phyloP scores from a whole-genome alignment of 23 tunicate species.

The Ascidia mentula region DNA sequence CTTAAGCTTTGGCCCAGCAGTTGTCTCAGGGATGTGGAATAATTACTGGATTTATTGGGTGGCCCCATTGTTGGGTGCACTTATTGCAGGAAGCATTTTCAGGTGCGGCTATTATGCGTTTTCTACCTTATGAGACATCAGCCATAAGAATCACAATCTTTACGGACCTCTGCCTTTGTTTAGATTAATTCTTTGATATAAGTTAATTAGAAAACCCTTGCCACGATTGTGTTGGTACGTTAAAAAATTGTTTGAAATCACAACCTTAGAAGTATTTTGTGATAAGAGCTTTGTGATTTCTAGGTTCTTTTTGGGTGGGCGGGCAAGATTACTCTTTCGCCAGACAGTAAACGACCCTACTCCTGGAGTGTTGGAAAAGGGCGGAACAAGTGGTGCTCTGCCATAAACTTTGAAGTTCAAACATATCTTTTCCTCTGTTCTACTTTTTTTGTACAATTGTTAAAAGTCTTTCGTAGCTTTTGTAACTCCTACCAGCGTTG shows the following conservation, averaged over 20 bases:
- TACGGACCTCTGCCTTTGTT: too few species aligned
- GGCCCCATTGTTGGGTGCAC: conserved; percentile 66
- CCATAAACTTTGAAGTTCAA: neutral
- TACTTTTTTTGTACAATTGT: neutral
- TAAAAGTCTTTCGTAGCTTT: neutral
- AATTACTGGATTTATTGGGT: conserved; percentile 89
- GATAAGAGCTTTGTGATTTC: neutral
- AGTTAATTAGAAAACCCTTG: neutral
- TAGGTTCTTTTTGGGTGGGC: neutral
- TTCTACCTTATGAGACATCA: too few species aligned
- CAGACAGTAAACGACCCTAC: neutral
- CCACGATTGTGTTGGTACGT: neutral
- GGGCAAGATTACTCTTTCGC: neutral
- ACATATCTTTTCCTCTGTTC: neutral
- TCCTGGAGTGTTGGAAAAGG: neutral
- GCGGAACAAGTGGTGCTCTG: neutral
- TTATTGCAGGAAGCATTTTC: conserved; percentile 40
- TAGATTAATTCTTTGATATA: too few species aligned
- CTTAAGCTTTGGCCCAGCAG: conserved; percentile 85
- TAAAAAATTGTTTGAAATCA: neutral
- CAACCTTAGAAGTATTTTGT: neutral
- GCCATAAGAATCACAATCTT: too few species aligned
- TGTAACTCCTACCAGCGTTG: too few species aligned
- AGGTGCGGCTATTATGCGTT: too few species aligned
- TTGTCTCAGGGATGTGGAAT: conserved; percentile 69